These are phyloP conservation scores for Sakesphorus luctuosus DNA, from an alignment of 2,113 vertebrate species.

Conservation along the genomic window DNA sequence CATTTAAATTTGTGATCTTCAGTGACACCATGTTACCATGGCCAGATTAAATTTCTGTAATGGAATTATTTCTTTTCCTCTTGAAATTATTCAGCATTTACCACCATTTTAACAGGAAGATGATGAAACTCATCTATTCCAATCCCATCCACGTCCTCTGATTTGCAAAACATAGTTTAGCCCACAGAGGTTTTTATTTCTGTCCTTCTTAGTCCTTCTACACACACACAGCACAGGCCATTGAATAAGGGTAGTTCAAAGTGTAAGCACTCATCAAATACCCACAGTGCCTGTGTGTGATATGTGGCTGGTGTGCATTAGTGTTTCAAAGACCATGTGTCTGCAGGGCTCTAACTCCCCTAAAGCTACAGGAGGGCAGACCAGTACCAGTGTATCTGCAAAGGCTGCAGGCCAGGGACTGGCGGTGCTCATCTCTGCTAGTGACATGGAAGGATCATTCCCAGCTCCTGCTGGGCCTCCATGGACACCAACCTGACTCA, in stretches of 20 bases:
- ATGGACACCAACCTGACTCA: background rate
- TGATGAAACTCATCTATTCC: background rate
- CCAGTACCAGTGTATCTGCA: background rate
- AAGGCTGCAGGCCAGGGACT: fast-evolving
- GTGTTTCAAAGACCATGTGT: background rate
- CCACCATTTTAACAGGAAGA: background rate
- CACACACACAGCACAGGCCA: background rate
- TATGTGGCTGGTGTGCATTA: background rate
- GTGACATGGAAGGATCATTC: background rate
- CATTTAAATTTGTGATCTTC: background rate
- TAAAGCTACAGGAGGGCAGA: background rate
- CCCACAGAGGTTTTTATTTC: background rate
- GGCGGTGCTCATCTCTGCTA: background rate
- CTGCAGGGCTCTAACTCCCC: background rate
- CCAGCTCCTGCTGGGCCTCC: background rate
- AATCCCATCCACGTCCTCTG: background rate
- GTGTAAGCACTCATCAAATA: background rate
- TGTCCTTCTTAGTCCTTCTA: background rate
- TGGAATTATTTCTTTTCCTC: background rate
- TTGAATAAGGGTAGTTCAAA: background rate
- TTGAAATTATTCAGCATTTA: background rate
- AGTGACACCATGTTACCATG: background rate
- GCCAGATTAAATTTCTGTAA: background rate
- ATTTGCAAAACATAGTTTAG: background rate
- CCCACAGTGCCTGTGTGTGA: background rate